Conservation (phyloP, 2,888 invertebrate species). For the Clivina fossor region DNA sequence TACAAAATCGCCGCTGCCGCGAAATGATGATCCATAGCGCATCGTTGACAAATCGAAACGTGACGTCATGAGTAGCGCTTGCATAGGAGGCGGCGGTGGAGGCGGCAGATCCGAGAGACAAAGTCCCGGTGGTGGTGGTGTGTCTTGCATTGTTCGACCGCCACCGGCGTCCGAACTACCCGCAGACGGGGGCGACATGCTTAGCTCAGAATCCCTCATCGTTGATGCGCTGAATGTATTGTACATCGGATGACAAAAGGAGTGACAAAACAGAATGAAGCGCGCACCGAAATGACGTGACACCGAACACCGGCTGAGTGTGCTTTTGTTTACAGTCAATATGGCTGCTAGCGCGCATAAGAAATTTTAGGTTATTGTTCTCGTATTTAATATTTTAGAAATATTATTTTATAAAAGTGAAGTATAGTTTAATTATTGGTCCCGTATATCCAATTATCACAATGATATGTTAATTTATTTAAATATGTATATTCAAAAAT, state of each 20-base stretch:
- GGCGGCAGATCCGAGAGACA: constrained; percentile 26
- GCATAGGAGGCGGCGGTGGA: constrained; percentile 28
- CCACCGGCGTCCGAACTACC: not conserved
- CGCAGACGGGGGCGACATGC: not conserved
- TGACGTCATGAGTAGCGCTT: constrained; percentile 27
- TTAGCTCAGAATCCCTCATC: constrained; percentile 20
- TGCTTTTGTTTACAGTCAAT: not conserved
- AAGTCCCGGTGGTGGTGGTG: not conserved
- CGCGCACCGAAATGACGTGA: not conserved
- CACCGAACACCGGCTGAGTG: not conserved
- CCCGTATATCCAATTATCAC: too few relatives aligned
- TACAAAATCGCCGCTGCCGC: not conserved
- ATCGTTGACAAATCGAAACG: constrained; percentile 17
- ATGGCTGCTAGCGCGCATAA: not conserved
- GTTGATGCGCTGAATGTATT: too few relatives aligned
- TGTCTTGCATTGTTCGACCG: not conserved
- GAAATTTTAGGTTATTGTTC: constrained; percentile 7
- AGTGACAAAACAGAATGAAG: too few relatives aligned
- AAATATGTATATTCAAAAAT: too few relatives aligned
- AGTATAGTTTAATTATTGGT: too few relatives aligned
- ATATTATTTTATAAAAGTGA: too few relatives aligned
- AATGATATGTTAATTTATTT: too few relatives aligned
- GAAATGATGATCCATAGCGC: too few relatives aligned
- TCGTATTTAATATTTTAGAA: too few relatives aligned
- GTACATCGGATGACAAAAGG: not conserved